Conservation (phyloP, 2,888 invertebrate genomes). For the Rutpela maculata region DNA sequence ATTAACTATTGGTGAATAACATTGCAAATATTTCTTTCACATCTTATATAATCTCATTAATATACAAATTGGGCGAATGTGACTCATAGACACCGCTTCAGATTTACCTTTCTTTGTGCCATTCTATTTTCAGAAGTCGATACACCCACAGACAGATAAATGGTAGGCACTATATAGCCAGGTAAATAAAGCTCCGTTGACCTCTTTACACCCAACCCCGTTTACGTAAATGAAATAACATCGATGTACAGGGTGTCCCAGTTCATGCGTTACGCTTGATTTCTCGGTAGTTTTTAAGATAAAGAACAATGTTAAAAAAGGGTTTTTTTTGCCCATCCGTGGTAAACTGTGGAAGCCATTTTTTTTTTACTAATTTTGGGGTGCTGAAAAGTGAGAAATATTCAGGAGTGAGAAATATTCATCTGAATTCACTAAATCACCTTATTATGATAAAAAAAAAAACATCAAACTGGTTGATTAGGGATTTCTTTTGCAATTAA, state of each 20-base stretch:
- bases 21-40: not conserved
- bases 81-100: not conserved
- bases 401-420: too few relatives aligned
- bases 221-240: not conserved
- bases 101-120: slow-evolving; percentile 12
- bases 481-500: too few relatives aligned
- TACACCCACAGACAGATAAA: slow-evolving; percentile 17
- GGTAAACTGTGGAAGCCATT: too few relatives aligned
- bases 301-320: too few relatives aligned
- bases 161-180: not conserved
- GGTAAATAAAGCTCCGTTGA: slow-evolving; percentile 13
- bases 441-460: too few relatives aligned
- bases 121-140: slow-evolving; percentile 7
- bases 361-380: too few relatives aligned
- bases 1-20: not conserved
- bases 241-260: not conserved
- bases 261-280: too few relatives aligned
- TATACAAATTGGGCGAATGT: slow-evolving; percentile 10
- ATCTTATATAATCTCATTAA: slow-evolving; percentile 8
- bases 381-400: too few relatives aligned
- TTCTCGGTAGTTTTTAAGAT: too few relatives aligned
- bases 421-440: too few relatives aligned
- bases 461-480: too few relatives aligned
- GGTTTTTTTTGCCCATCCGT: too few relatives aligned
- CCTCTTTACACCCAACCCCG: slow-evolving; percentile 3